Evolutionary conservation across 2,888 invertebrate species (phyloP).

Genomic region (Diabrotica balteata): DNA sequence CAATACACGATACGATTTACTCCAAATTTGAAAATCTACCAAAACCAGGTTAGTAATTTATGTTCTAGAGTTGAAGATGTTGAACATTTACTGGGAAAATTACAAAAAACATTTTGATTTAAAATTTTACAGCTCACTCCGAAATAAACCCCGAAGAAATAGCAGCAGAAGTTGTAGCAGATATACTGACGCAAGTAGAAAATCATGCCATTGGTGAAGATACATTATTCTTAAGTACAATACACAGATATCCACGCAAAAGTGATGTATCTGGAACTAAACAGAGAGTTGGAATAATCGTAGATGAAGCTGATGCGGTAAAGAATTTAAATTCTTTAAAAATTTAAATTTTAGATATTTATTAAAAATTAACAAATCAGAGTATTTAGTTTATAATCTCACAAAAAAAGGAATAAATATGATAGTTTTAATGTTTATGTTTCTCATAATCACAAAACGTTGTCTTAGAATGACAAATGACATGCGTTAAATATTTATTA

Average conservation of each 20-base stretch:
- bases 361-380: too few relatives aligned
- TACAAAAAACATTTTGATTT: not conserved
- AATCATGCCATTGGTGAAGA: not conserved
- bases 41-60: conserved; percentile 35
- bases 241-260: not conserved
- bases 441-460: too few relatives aligned
- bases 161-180: not conserved
- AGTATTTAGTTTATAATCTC: too few relatives aligned
- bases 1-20: conserved; percentile 59
- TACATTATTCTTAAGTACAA: not conserved
- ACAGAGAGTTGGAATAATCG: not conserved
- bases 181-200: not conserved
- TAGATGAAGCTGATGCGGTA: too few relatives aligned
- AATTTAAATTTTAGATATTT: too few relatives aligned
- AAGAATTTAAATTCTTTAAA: too few relatives aligned
- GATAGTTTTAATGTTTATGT: too few relatives aligned
- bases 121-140: not conserved
- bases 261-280: not conserved
- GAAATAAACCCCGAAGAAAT: conserved; percentile 1
- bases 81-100: not conserved
- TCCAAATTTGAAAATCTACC: conserved; percentile 40
- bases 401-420: too few relatives aligned
- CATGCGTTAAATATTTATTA: too few relatives aligned
- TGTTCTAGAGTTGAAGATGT: too few relatives aligned
- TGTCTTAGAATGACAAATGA: too few relatives aligned